phyloP scores from a whole-genome alignment of 2,113 vertebrate genomes.

The Apaloderma vittatum region DNA sequence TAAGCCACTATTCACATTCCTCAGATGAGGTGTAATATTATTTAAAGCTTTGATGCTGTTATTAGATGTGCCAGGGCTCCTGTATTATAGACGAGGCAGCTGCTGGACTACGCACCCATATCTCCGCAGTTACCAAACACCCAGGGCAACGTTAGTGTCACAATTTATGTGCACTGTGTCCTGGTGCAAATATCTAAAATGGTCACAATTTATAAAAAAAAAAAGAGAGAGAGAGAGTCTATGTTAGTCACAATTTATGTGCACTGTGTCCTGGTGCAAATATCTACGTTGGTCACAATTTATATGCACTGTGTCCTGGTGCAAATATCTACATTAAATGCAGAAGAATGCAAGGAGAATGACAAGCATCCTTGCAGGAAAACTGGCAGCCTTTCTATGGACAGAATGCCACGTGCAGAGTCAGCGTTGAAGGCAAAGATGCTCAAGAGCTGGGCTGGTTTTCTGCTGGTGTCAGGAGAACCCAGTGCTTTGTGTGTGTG shows the following conservation, averaged over 20 bases:
- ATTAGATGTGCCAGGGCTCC: background rate
- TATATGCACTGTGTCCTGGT: too few relatives aligned
- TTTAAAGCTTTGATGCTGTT: background rate
- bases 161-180: background rate
- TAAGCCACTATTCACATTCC: background rate
- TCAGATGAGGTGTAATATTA: background rate
- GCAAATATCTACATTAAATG: background rate
- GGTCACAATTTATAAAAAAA: too few relatives aligned
- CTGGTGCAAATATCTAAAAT: too few relatives aligned
- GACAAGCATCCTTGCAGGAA: background rate
- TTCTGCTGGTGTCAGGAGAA: background rate
- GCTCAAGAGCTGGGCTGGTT: background rate
- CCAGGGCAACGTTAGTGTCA: background rate
- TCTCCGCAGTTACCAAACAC: background rate
- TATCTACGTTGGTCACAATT: too few relatives aligned
- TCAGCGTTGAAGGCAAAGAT: background rate
- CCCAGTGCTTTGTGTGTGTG: background rate
- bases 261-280: too few relatives aligned
- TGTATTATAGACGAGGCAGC: background rate
- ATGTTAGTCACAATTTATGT: too few relatives aligned
- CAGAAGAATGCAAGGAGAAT: background rate
- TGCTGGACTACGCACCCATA: too few relatives aligned
- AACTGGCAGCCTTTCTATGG: background rate
- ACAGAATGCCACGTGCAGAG: fast-evolving
- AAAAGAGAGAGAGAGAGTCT: too few relatives aligned